These are phyloP conservation scores for Oncopeltus fasciatus DNA, from an alignment of 1,140 invertebrate species.

Conservation along the genomic window DNA sequence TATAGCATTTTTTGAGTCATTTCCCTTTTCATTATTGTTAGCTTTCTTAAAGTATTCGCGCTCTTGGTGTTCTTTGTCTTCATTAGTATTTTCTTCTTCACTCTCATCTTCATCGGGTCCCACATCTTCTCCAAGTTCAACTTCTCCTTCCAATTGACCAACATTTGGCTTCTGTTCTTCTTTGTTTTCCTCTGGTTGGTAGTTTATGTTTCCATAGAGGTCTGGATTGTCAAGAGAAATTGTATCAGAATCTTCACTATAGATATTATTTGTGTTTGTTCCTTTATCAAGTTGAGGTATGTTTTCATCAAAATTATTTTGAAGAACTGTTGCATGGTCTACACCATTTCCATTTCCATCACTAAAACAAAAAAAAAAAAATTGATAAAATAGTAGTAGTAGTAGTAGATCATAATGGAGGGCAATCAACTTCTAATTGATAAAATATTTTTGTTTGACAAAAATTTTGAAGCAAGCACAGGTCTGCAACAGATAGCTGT, in stretches of 20 bases:
- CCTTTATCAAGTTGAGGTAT: not conserved
- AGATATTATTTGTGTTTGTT: not conserved
- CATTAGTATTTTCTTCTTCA: not conserved
- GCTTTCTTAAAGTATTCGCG: not conserved
- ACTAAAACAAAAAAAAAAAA: not conserved
- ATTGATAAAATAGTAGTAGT: too few species aligned
- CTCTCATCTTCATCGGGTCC: not conserved
- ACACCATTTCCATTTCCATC: not conserved
- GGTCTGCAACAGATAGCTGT: too few species aligned
- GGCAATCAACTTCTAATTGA: too few species aligned
- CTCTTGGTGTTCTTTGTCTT: not conserved
- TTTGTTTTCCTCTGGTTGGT: conserved; percentile 1
- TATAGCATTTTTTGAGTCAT: too few species aligned
- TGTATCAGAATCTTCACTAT: conserved; percentile 17
- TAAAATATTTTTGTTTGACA: too few species aligned
- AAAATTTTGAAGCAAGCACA: too few species aligned
- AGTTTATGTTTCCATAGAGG: conserved; percentile 1
- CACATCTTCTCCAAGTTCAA: conserved; percentile 5
- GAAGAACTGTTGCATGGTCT: not conserved
- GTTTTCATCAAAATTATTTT: not conserved
- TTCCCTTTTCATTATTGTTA: not conserved
- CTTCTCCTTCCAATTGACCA: not conserved
- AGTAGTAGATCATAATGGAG: too few species aligned
- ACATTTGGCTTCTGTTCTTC: not conserved
- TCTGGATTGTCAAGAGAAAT: conserved; percentile 25